phyloP scores from a whole-genome alignment of 2,888 invertebrate species.

The Drosophila glabriapex region DNA sequence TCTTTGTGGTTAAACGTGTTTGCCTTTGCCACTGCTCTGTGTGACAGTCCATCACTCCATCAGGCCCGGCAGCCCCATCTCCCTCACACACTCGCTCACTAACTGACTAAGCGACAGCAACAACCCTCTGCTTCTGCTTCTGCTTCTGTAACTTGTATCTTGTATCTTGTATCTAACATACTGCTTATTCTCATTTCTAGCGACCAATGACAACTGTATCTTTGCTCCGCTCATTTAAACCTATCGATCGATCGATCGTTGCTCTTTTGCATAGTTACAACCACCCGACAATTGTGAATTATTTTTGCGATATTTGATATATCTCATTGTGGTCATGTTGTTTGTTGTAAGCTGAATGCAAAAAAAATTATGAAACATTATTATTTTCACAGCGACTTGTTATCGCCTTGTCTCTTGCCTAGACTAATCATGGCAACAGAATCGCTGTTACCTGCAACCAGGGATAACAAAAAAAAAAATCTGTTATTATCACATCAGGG shows the following conservation, averaged over 20 bases:
- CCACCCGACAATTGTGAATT: constrained; percentile 69
- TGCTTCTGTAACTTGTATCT: constrained; percentile 44
- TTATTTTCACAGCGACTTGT: constrained; percentile 37
- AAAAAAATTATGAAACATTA: constrained; percentile 64
- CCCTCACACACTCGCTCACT: constrained; percentile 6
- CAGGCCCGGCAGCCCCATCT: constrained; percentile 29
- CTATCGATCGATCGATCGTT: constrained; percentile 62
- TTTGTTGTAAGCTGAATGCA: constrained; percentile 41
- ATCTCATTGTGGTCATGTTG: constrained; percentile 65
- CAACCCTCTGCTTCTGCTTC: constrained; percentile 44
- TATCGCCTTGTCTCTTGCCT: constrained; percentile 9
- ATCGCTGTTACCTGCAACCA: not conserved
- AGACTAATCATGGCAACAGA: constrained; percentile 20
- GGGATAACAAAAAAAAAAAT: not conserved
- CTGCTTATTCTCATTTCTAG: constrained; percentile 52
- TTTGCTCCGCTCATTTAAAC: constrained; percentile 25
- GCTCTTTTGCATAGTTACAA: constrained; percentile 66
- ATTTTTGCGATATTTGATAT: constrained; percentile 73
- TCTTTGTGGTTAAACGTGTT: constrained; percentile 79
- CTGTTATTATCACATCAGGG: too few species aligned
- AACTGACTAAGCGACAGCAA: constrained; percentile 1
- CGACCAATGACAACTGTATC: constrained; percentile 62
- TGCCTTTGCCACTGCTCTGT: constrained; percentile 30
- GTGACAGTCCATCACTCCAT: constrained; percentile 44
- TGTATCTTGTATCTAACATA: constrained; percentile 36